A percentile compares a stretch with the other conserved stretches of the same genome.
phyloP scores from a whole-genome alignment of 2,888 invertebrate genomes.

The Tetranychus piercei region DNA sequence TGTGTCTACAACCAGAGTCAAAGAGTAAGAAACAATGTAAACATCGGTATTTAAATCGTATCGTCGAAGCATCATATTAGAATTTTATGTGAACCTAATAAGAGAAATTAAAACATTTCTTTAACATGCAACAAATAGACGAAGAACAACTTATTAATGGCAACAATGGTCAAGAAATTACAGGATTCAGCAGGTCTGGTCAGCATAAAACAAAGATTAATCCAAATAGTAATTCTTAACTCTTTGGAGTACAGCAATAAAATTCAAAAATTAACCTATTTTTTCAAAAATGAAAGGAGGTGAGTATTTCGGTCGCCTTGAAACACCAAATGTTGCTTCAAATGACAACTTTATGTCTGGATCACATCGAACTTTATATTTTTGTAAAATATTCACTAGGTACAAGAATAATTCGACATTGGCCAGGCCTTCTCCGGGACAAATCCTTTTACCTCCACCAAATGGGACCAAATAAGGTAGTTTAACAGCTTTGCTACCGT shows the following conservation, averaged over 20 bases:
- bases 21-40: no score
- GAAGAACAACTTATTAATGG: no score
- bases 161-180: no score
- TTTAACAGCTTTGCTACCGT: background rate
- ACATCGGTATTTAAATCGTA: no score
- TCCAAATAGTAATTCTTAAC: no score
- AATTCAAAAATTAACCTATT: background rate
- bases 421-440: background rate
- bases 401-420: background rate
- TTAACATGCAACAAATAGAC: no score
- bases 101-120: no score
- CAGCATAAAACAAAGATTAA: no score
- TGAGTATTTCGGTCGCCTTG: background rate
- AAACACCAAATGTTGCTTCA: background rate
- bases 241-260: background rate
- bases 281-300: background rate
- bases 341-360: background rate
- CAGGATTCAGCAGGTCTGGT: no score
- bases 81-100: no score
- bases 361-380: background rate
- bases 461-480: background rate
- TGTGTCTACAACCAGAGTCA: no score
- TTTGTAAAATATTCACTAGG: background rate
- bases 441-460: background rate
- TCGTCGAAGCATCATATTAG: no score